Evolutionary conservation across 1,140 invertebrate species (phyloP).

Genomic region (Wasmannia auropunctata): DNA sequence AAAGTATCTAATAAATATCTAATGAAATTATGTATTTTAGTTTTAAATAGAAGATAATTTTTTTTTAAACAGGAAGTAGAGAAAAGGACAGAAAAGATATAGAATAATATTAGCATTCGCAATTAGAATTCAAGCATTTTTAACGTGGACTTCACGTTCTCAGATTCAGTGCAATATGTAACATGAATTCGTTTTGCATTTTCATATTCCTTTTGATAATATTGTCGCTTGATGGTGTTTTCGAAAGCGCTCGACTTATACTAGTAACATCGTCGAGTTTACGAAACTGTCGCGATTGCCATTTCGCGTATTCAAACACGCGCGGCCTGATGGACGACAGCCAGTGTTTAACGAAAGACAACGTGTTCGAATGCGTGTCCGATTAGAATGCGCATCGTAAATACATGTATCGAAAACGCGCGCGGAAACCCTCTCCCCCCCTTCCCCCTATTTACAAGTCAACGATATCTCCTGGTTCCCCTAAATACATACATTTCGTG

Average conservation of each 20-base stretch:
- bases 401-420: slow-evolving; percentile 29
- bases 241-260: not conserved
- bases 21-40: not conserved
- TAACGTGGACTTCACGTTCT: not conserved
- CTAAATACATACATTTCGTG: slow-evolving; percentile 22
- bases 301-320: not conserved
- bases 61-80: not conserved
- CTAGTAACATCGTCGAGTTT: slow-evolving; percentile 11
- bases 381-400: slow-evolving; percentile 33
- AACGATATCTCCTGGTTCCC: slow-evolving; percentile 4
- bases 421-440: not conserved
- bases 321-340: not conserved
- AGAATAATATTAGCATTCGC: not conserved
- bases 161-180: not conserved
- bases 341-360: slow-evolving; percentile 14
- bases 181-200: not conserved
- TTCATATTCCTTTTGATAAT: not conserved
- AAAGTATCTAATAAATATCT: not conserved
- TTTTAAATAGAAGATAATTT: not conserved
- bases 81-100: not conserved
- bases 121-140: not conserved
- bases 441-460: slow-evolving; percentile 35
- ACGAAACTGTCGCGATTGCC: not conserved
- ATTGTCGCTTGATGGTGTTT: not conserved
- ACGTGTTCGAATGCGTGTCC: slow-evolving; percentile 13